phyloP scores from a whole-genome alignment of 2,888 invertebrate species.

The Parelbella ahira region DNA sequence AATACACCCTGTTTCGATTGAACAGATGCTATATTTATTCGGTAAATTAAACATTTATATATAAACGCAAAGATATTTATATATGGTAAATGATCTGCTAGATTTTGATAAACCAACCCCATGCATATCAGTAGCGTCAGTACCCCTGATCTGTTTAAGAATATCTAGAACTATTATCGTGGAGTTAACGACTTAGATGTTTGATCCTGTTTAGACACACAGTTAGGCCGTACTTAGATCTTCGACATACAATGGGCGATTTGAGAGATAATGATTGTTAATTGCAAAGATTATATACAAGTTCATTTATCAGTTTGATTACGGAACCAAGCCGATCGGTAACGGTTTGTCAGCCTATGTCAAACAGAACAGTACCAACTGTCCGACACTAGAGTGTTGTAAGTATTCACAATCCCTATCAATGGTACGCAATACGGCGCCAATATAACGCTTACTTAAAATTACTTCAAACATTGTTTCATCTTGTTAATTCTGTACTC shows the following conservation, averaged over 20 bases:
- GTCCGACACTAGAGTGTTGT: slow-evolving; percentile 71
- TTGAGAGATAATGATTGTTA: slow-evolving; percentile 28
- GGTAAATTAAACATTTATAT: slow-evolving; percentile 43
- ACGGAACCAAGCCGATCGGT: slow-evolving; percentile 56
- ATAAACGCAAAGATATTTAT: slow-evolving; percentile 49
- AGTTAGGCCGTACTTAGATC: slow-evolving; percentile 65
- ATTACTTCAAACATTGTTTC: slow-evolving; percentile 70
- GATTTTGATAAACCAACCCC: slow-evolving; percentile 47
- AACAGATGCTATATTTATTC: slow-evolving; percentile 59
- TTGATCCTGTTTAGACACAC: slow-evolving; percentile 58
- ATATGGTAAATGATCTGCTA: slow-evolving; percentile 55
- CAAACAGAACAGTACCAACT: slow-evolving; percentile 54
- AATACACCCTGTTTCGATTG: slow-evolving; percentile 59
- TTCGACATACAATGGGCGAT: slow-evolving; percentile 47
- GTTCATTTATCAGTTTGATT: slow-evolving; percentile 65
- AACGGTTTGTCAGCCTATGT: slow-evolving; percentile 55
- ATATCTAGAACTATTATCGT: slow-evolving; percentile 36
- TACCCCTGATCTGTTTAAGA: too few relatives aligned
- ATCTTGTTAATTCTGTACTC: slow-evolving; percentile 72
- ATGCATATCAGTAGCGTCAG: slow-evolving; percentile 49
- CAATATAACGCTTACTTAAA: slow-evolving; percentile 72
- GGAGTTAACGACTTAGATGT: slow-evolving; percentile 53
- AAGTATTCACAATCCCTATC: slow-evolving; percentile 66
- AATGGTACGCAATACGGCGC: slow-evolving; percentile 67
- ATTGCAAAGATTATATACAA: slow-evolving; percentile 43